Evolutionary conservation across 2,797 vertebrate species (phyloP).

Genomic region (Distichodus sexfasciatus): DNA sequence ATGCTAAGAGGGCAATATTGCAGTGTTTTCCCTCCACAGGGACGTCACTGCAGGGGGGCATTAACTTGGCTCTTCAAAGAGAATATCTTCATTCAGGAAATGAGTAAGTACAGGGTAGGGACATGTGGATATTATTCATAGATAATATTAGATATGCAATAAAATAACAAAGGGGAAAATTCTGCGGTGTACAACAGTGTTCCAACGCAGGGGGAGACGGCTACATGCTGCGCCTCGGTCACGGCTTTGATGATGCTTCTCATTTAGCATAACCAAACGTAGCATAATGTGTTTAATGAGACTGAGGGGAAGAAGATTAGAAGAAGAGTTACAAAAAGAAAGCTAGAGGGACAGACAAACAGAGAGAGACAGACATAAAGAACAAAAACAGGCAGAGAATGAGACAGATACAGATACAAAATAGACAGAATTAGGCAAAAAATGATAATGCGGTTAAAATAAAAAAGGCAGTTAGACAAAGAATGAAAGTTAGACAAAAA

Average conservation of each 20-base stretch:
- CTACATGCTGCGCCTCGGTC: not conserved
- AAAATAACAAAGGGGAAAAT: slow-evolving; percentile 12
- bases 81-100: slow-evolving; percentile 33
- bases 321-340: no score
- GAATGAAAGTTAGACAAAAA: no score
- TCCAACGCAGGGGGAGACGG: not conserved
- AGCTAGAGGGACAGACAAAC: no score
- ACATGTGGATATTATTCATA: slow-evolving; percentile 10
- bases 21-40: not conserved
- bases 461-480: not conserved
- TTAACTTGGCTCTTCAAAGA: slow-evolving; percentile 28
- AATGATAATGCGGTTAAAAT: not conserved
- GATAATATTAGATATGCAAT: slow-evolving; percentile 8
- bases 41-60: not conserved
- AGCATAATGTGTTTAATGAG: not conserved
- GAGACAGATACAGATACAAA: not conserved
- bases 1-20: not conserved
- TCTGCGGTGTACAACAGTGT: not conserved
- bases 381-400: not conserved
- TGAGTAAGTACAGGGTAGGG: slow-evolving; percentile 18
- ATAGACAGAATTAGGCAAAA: not conserved
- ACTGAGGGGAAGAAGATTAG: no score
- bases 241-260: not conserved
- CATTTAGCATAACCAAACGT: no score
- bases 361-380: not conserved